Base-by-base conservation (phyloP, 2,888 invertebrate genomes). In the Crocallis elinguaria region DNA sequence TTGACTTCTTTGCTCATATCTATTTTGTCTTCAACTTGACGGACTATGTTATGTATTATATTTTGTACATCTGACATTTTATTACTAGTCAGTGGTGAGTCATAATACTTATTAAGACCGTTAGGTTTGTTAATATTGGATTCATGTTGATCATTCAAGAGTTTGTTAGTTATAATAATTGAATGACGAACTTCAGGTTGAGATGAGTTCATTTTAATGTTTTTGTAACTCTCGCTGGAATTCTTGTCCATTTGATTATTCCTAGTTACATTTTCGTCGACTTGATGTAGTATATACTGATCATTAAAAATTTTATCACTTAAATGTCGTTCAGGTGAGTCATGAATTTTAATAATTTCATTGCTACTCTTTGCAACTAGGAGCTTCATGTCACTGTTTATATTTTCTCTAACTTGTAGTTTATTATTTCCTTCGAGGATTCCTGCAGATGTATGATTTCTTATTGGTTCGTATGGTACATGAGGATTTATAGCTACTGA, bases 401-500 rank as follows among this genome's bases (percentile, higher is more conserved):
- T 32, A 7, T 38, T 30, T 45, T 21, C 17, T 33, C 14, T 19
- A 13, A 8, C 1, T 11, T 19, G 19, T 8, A 4, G 0, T 4
- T 25, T 30, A 16, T 3, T 13, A 33, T 25, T 41, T 29, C 41
- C 44, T 27, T 32, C 14, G 7, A 38, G 19, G 6, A 36, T 9
- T 12, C 30, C 21, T 33, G 42, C 41, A 5, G 8, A 32, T 49
- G 16, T 37, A 35, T 23, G 16, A 6, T 50, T 35, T 41, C 30
- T 50, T 3, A 25, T 13, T 32, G 32, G 38, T 33, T 38, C 13
- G 39, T 39, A 21, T 32, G 43, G 29, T 29, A 42, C 16, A 13
- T 36, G 9, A 38, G 19, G 29, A 32, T 55, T 55, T 13, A 52
- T 39, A 19, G 27, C 27, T 4, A 58, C 9, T 17, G 69, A 67